Base-by-base conservation (phyloP, 2,888 invertebrate genomes). In the Tanytarsus gracilentus region DNA sequence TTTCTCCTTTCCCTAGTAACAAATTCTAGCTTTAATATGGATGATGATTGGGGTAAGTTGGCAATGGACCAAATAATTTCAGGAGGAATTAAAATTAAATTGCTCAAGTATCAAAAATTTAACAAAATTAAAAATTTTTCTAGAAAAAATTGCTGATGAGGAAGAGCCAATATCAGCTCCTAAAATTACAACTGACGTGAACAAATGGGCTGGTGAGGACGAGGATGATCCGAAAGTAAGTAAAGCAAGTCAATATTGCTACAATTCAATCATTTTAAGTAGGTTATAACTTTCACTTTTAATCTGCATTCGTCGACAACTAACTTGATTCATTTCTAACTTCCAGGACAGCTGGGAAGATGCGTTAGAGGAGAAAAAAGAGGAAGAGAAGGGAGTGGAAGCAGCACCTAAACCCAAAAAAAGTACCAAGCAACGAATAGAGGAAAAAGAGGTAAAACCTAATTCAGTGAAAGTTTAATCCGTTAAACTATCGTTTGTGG, bases 331-430 rank as follows among this genome's bases (percentile, higher is more conserved):
- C 64, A 59, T 61, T 63, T 61, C 25, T 33, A 18, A 9, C 18
- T 64, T 72, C 66, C 74, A 94, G 93, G 94, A 94, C 69, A 91
- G 86, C 73, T 95, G 95, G 95, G 94, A 95, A 72, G 92, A 92
- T 75, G 90, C 88, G 44, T 86, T 89, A 66, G 84, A 83, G 69
- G 60, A 60, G 11, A 90, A 90, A 68, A 85, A 87, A 68, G 85
- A 85, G 69, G 86, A 85, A 69, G 83, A 84, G 67, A 85, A 85
- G 65, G 84, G 85, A 68, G 79, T 78, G 68, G 81, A 82, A 63
- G 80, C 82, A 67, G 75, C 79, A 68, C 71, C 82, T 48, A 86
- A 86, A 72, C 81, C 83, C 18, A 89, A 85, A 72, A 89, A 87
- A 75, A 79, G 79, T 66, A 77, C 88, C 64, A 78, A 78, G 62